Percentiles rank a stretch among this genome's conserved stretches.
These are phyloP conservation scores for Sapayoa aenigma DNA, from an alignment of 2,113 vertebrate genomes.

Conservation along the genomic window DNA sequence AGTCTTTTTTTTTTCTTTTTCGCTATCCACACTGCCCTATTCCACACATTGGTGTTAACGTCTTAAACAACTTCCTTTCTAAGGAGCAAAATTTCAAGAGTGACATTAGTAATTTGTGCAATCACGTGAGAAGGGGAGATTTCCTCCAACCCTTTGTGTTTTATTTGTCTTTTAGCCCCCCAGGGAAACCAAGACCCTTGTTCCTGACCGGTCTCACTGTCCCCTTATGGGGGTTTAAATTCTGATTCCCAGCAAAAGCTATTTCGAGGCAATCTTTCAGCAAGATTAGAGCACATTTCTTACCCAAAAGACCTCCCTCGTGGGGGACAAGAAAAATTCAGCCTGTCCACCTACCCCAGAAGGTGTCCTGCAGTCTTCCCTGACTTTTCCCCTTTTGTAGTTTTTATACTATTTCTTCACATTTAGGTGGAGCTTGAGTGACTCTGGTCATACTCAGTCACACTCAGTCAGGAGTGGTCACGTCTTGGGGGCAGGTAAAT, in stretches of 20 bases:
- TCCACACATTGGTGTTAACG: neutral
- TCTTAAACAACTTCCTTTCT: neutral
- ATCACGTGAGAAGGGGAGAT: too few species aligned
- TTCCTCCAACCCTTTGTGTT: too few species aligned
- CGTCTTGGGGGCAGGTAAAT: too few species aligned
- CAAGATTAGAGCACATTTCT: accelerated
- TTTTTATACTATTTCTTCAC: neutral
- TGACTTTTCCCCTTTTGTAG: neutral
- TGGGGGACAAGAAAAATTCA: neutral
- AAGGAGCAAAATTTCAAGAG: neutral
- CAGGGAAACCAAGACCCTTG: too few species aligned
- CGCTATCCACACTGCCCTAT: neutral
- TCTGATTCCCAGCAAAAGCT: neutral
- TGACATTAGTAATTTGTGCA: neutral
- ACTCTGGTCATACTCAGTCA: accelerated
- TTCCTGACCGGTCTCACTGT: too few species aligned
- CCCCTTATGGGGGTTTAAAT: too few species aligned
- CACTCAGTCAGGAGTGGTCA: accelerated
- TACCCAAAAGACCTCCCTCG: too few species aligned
- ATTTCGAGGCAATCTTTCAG: too few species aligned
- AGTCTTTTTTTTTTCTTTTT: neutral
- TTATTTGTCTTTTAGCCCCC: too few species aligned
- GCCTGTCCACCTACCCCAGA: neutral
- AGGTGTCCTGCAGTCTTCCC: neutral
- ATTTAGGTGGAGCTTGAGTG: neutral